phyloP scores from a whole-genome alignment of 2,888 invertebrate species.

The Mythimna lalbum region DNA sequence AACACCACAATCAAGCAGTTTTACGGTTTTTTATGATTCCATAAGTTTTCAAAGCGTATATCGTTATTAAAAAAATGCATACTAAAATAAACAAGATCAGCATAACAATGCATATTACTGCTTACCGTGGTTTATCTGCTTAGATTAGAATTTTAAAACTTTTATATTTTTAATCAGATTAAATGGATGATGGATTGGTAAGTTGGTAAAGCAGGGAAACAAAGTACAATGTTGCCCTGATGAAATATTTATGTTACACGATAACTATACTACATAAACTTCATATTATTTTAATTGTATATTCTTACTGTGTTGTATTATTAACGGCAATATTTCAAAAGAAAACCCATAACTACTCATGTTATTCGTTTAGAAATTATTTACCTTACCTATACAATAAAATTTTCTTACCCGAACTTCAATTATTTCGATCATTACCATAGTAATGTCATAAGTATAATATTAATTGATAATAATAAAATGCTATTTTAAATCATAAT shows the following conservation, averaged over 20 bases:
- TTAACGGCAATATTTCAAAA: background rate
- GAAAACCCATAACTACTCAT: background rate
- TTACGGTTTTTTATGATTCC: background rate
- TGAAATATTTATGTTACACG: background rate
- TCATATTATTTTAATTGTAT: too few species aligned
- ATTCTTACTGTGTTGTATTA: too few species aligned
- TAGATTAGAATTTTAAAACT: background rate
- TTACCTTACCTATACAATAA: background rate
- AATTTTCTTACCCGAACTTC: too few species aligned
- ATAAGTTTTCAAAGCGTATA: background rate
- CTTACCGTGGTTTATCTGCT: conserved; percentile 1
- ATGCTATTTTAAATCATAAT: background rate
- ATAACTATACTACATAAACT: too few species aligned
- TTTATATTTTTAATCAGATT: background rate
- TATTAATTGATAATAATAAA: background rate
- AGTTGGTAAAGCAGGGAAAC: background rate
- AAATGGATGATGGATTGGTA: too few species aligned
- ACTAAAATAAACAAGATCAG: background rate
- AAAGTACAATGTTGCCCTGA: background rate
- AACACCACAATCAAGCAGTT: background rate
- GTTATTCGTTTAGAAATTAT: conserved; percentile 13
- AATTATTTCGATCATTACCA: background rate
- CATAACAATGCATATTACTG: background rate
- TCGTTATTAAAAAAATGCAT: background rate
- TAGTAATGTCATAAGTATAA: too few species aligned